Conservation (phyloP, 2,888 invertebrate genomes). For the Lithodes maja region DNA sequence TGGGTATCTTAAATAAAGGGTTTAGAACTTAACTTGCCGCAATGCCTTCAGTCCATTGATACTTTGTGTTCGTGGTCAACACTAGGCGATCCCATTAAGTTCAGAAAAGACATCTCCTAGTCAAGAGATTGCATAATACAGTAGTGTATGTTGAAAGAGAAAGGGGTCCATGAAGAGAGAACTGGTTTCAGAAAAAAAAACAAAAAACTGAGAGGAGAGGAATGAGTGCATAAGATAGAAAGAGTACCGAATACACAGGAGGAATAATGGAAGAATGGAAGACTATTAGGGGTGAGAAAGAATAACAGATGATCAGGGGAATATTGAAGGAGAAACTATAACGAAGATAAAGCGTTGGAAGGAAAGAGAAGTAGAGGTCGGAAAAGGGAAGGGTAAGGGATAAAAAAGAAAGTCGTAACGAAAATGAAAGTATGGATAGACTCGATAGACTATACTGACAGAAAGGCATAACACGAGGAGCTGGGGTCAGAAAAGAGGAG, state of each 20-base stretch:
- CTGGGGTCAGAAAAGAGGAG: too few species aligned
- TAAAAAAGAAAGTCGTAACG: background rate
- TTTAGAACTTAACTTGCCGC: too few species aligned
- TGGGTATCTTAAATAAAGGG: too few species aligned
- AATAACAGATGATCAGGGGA: background rate
- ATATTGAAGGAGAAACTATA: background rate
- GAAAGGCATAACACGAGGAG: too few species aligned
- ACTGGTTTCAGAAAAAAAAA: background rate
- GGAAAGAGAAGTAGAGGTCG: background rate
- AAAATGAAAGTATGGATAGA: too few species aligned
- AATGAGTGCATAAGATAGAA: background rate
- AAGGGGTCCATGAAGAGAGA: background rate
- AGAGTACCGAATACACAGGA: background rate
- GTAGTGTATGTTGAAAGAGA: background rate
- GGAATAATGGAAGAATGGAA: background rate
- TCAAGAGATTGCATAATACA: too few species aligned
- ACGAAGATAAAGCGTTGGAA: background rate
- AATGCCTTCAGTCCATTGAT: too few species aligned
- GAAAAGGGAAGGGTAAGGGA: slow-evolving; percentile 5
- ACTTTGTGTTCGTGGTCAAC: too few species aligned
- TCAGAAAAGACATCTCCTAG: too few species aligned
- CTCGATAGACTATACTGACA: too few species aligned
- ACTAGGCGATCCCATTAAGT: too few species aligned
- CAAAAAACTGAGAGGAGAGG: background rate
- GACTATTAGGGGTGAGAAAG: background rate